phyloP scores from a whole-genome alignment of 2,797 vertebrate species.

The Anomalospiza imberbis region DNA sequence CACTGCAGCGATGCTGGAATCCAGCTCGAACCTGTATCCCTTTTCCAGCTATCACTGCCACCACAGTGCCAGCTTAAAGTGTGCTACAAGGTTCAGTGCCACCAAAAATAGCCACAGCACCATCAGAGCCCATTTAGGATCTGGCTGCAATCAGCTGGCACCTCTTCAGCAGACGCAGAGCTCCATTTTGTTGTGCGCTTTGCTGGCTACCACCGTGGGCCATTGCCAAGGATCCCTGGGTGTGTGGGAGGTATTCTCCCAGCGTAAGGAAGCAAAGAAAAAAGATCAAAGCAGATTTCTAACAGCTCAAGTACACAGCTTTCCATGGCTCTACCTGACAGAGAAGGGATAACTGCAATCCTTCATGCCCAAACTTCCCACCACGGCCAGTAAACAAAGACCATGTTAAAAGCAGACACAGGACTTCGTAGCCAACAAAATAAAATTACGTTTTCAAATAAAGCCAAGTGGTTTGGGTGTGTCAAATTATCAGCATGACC shows the following conservation, averaged over 20 bases:
- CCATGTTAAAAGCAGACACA: not conserved
- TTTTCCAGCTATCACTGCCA: not conserved
- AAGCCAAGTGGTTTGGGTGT: not conserved
- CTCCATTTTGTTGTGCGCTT: not conserved
- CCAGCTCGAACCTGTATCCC: not conserved
- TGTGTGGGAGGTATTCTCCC: not conserved
- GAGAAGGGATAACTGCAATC: not conserved
- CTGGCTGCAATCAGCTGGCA: not conserved
- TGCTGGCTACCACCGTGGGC: not conserved
- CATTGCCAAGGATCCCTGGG: not conserved
- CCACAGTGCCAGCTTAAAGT: not conserved
- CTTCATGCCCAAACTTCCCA: not conserved
- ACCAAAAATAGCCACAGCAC: not conserved
- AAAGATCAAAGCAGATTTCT: not conserved
- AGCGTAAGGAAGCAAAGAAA: not conserved
- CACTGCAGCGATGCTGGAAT: not conserved
- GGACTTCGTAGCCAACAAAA: fast-evolving
- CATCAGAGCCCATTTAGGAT: not conserved
- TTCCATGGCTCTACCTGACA: not conserved
- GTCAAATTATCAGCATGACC: not conserved
- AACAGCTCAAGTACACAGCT: not conserved
- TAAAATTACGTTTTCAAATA: not conserved
- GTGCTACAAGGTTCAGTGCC: not conserved
- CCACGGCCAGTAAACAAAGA: not conserved
- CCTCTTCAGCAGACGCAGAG: not conserved